Conservation (phyloP, 2,113 vertebrate genomes). For the Sclerurus mexicanus region DNA sequence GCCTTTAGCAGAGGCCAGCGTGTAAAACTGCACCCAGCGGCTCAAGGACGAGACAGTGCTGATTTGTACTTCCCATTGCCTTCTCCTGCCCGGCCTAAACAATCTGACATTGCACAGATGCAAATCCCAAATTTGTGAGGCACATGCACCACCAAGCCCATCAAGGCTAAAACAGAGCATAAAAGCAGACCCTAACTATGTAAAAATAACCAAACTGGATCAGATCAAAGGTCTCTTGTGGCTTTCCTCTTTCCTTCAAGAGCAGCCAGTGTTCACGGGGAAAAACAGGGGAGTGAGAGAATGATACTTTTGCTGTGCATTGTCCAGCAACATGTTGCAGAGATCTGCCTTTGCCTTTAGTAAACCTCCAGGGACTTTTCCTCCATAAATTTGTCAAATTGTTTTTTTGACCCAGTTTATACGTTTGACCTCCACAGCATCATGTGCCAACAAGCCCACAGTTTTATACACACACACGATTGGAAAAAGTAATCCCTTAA, state of each 20-base stretch:
- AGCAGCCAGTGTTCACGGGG: not conserved
- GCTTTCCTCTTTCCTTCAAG: not conserved
- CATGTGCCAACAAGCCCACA: not conserved
- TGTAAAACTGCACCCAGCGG: rapidly evolving
- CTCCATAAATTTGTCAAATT: constrained; percentile 22
- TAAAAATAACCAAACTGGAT: not conserved
- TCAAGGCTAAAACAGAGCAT: not conserved
- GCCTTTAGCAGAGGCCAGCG: not conserved
- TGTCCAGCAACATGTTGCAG: not conserved
- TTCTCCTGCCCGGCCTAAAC: not conserved
- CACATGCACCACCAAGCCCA: not conserved
- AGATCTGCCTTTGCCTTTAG: constrained; percentile 24
- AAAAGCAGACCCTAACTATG: not conserved
- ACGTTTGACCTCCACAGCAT: constrained; percentile 45
- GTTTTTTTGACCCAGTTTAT: constrained; percentile 55
- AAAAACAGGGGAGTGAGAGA: not conserved
- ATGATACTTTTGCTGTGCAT: not conserved
- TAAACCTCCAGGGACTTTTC: constrained; percentile 48
- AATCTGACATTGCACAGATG: not conserved
- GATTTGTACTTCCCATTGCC: not conserved
- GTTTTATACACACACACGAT: not conserved
- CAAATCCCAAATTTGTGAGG: not conserved
- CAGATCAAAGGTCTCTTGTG: not conserved
- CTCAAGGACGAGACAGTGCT: rapidly evolving
- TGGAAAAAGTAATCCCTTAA: not conserved